Percentiles rank a stretch among this genome's conserved stretches.
Conservation (phyloP, 1,140 invertebrate species). For the Rhyzopertha dominica region DNA sequence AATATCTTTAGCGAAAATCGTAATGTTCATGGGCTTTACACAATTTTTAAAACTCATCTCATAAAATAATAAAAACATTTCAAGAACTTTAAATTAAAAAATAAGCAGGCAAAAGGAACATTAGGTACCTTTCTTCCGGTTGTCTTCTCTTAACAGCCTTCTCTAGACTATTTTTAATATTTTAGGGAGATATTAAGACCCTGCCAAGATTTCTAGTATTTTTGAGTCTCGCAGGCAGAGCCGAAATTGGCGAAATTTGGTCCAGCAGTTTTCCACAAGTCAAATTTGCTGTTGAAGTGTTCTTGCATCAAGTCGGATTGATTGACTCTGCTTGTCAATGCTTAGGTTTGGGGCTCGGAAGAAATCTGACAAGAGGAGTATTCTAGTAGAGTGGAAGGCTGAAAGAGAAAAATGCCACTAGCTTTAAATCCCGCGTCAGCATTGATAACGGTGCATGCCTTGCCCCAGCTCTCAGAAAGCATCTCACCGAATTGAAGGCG, state of each 20-base stretch:
- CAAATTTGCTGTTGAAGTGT: neutral
- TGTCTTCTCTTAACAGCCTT: neutral
- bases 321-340: no score
- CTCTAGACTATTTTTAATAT: slow-evolving; percentile 3
- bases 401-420: slow-evolving; percentile 11
- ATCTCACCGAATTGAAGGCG: slow-evolving; percentile 8
- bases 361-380: no score
- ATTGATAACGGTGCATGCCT: slow-evolving; percentile 7
- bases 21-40: no score
- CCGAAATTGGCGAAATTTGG: neutral
- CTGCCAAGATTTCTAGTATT: neutral
- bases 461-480: slow-evolving; percentile 6
- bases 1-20: no score
- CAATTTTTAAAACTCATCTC: no score
- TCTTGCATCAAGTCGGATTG: no score
- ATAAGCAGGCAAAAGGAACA: no score
- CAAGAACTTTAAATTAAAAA: no score
- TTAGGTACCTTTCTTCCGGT: neutral
- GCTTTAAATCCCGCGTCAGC: slow-evolving; percentile 12
- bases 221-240: neutral
- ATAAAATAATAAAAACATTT: no score
- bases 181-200: neutral
- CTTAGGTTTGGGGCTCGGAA: no score
- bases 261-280: neutral
- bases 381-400: slow-evolving; percentile 7